Evolutionary conservation across 2,113 vertebrate species (phyloP), one percentile per base, ranked within the genome.

Genomic region (Antechinus stuartii): DNA sequence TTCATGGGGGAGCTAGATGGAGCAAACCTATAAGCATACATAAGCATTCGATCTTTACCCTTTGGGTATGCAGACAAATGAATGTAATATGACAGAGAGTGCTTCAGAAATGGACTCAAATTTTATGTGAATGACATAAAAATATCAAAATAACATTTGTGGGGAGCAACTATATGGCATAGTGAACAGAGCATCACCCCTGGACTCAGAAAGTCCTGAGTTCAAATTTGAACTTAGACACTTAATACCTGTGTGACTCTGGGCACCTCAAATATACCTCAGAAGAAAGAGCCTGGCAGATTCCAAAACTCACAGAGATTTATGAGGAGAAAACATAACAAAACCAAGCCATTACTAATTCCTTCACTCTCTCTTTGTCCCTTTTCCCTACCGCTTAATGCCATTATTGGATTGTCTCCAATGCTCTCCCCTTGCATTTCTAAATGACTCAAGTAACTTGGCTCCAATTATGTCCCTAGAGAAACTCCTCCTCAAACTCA

Each of bases 1-100:
- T 96, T 97, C 93, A 52, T 89, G 30, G 55, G 91, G 68, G 53
- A 98, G 52, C 92, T 92, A 90, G 84, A 94, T 10, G 42, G 84
- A 95, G 47, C 47, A 23, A 16, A n/a, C 61, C 49, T 91, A 89
- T 76, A 84, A 94, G 93, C 54, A 95, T 89, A 47, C 6, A 93
- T 91, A 90, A 10, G 91, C 10, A 92, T 52, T 22, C 50, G 24
- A 14, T 57, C 42, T 91, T 91, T 95, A 27, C 3, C 47, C 35
- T 61, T 46, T 94, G 25, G n/a, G 0, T 91, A 8, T 92, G 35
- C 76, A 14, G 27, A 49, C 27, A 42, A 50, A 16, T 10, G 22
- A 95, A 94, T 93, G n/a, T 50, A 68, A 19, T 8, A 25, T 54
- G 3, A 7, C 35, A 68, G 50, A 26, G 61, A 30, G 16, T 90